Base-by-base conservation (phyloP, 1,140 invertebrate genomes). In the Dreissena rostriformis region DNA sequence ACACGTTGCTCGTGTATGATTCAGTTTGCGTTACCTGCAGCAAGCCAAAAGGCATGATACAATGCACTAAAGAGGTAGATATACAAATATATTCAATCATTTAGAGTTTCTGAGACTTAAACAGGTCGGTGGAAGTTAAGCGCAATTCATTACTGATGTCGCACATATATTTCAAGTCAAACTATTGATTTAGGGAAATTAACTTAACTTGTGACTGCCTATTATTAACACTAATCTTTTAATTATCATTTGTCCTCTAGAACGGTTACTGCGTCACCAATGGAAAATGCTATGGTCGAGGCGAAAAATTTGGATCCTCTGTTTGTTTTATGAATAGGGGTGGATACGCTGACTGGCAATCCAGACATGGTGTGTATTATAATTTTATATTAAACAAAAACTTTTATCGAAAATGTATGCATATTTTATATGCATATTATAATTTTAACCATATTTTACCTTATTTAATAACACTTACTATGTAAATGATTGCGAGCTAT, bases 1-100 rank as follows among this genome's bases (percentile, higher is more conserved):
- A 78, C 19, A 2, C 63, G 19, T 2, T 78, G 22, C 51, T 78
- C 14, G 53, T 78, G 15, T 78, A 24, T 68, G 75, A 78, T 24
- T 78, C 75, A 5, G 39, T 26, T 15, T 78, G 75, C 55, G 63
- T 78, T 28, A 68, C 53, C n/a, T 78, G 75, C 39, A 78, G 39
- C 2, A 78, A 66, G 63, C 1, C 49, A 10, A 22, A 53, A 12
- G 51, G 12, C 11, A 52, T 67, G 7, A 52, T 78, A 0, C 8
- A 53, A 10, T 78, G 75, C 39, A 68, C 0, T 0, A 65, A 66
- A 55, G 24, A 68, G 63, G 75, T 78, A 52, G 1, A 17, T 14
- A 11, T 66, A n/a, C 17, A 22, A 14, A 49, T 49, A 28, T 49
- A 24, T 51, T 6, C n/a, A 28, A 22, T 61, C 28, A 63, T 39